Base-by-base conservation (phyloP, 35 echinoderm and acorn worm genomes). In the Stichopus chloronotus region DNA sequence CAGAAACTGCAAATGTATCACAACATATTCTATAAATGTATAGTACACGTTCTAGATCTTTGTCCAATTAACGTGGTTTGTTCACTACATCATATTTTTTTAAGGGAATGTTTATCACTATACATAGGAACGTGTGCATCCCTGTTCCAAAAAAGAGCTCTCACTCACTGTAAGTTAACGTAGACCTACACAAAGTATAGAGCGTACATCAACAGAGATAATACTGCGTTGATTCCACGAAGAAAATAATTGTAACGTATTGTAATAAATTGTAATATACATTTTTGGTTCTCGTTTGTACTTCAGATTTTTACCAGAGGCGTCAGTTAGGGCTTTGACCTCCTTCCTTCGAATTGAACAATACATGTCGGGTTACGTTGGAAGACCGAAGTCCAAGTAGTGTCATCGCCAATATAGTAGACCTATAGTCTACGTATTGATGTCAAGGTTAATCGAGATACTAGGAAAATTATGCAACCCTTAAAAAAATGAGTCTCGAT, bases 231-330 rank as follows among this genome's bases (percentile, higher is more conserved):
- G 7, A 78, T 24, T 9, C 7, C 52, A 2, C 21, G 16, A 25
- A 9, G 6, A 78, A 25, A 21, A 9, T 5, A 22, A 22, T 25
- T 23, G n/a, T 17, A 78, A 6, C 9, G 21, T 8, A n/a, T 6
- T 24, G 76, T 17, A 78, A 6, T 25, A 78, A 1, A n/a, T 6
- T 24, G 76, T 78, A 9, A n/a, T 25, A 78, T 8, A 14, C 52
- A 9, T 78, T 22, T 21, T 78, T 78, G 17, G 21, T 78, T 78
- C 21, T 9, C 10, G 8, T 78, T 78, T 43, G 6, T 6, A 58
- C 52, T 8, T 4, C 82, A 85, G 82, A 53, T 85, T 85, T 85
- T 53, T 85, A 85, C 82, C 82, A 53, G 82, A 85, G 57, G n/a
- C 55, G 9, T 85, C 82, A 14, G 20, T 85, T n/a, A 22, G 56